Evolutionary conservation across 2,113 vertebrate species (phyloP).

Genomic region (Mionectes macconnelli): DNA sequence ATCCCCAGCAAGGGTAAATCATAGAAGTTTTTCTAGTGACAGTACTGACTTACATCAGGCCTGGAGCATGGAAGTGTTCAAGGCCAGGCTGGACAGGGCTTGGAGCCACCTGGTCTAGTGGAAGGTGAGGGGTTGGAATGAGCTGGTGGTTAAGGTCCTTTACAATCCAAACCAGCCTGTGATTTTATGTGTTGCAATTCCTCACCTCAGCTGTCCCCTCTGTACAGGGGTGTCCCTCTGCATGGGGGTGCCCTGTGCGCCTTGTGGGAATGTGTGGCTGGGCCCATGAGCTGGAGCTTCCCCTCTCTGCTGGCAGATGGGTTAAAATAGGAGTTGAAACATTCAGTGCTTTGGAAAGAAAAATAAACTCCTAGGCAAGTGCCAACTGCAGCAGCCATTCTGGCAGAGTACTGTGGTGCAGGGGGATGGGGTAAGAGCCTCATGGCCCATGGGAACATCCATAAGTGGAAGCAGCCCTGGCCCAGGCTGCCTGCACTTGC

Average conservation of each 20-base stretch:
- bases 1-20: background rate
- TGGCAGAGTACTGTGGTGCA: rapidly evolving
- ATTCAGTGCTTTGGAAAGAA: background rate
- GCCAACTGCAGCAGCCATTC: background rate
- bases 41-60: background rate
- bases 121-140: background rate
- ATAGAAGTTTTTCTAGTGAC: background rate
- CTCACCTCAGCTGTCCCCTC: background rate
- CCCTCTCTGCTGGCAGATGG: background rate
- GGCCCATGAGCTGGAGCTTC: background rate
- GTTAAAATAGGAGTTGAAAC: background rate
- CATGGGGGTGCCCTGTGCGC: rapidly evolving
- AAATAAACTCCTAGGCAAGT: background rate
- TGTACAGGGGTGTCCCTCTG: background rate
- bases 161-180: background rate
- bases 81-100: background rate
- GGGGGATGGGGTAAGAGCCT: background rate
- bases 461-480: background rate
- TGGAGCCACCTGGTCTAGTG: background rate
- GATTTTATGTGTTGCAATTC: background rate
- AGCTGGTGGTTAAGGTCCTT: background rate
- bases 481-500: rapidly evolving
- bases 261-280: background rate
- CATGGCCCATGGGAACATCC: background rate
- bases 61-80: background rate